Evolutionary conservation across 1,140 invertebrate genomes (phyloP).

Genomic region (Drosophila equinoxialis): DNA sequence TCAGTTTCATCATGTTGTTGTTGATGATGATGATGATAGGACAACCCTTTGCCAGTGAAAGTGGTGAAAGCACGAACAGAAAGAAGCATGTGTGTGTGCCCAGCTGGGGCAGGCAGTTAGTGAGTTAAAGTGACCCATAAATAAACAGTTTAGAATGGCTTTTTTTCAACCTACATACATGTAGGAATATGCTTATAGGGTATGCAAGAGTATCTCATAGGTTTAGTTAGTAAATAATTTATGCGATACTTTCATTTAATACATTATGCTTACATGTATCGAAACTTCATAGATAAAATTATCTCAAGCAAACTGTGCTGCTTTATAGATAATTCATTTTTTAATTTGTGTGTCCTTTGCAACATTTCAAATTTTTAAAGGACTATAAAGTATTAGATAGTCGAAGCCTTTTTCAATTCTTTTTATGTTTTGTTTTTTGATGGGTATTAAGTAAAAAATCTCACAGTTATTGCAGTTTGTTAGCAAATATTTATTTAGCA

Average conservation of each 20-base stretch:
- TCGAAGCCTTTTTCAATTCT: neutral
- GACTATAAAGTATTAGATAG: neutral
- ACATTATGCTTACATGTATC: too few relatives aligned
- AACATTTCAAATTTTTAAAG: neutral
- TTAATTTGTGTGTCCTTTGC: neutral
- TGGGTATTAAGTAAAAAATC: neutral
- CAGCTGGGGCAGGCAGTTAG: slow-evolving; percentile 47
- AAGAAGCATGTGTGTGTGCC: slow-evolving; percentile 41
- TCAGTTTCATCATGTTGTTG: slow-evolving; percentile 1
- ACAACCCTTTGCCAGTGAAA: slow-evolving; percentile 66
- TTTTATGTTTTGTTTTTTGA: neutral
- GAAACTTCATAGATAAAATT: too few relatives aligned
- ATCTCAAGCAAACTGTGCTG: too few relatives aligned
- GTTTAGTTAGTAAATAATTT: too few relatives aligned
- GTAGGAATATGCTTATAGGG: slow-evolving; percentile 24
- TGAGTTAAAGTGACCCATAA: slow-evolving; percentile 72
- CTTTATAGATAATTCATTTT: too few relatives aligned
- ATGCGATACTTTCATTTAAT: too few relatives aligned
- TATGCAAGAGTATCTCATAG: slow-evolving; percentile 10
- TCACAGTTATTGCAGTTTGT: neutral
- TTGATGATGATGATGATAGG: slow-evolving; percentile 41
- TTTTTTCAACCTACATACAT: slow-evolving; percentile 43
- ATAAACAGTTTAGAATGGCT: slow-evolving; percentile 66
- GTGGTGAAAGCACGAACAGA: slow-evolving; percentile 53
- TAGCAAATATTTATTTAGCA: slow-evolving; percentile 55